Conservation (phyloP, 2,888 invertebrate species). For the Cyaniris semiargus region DNA sequence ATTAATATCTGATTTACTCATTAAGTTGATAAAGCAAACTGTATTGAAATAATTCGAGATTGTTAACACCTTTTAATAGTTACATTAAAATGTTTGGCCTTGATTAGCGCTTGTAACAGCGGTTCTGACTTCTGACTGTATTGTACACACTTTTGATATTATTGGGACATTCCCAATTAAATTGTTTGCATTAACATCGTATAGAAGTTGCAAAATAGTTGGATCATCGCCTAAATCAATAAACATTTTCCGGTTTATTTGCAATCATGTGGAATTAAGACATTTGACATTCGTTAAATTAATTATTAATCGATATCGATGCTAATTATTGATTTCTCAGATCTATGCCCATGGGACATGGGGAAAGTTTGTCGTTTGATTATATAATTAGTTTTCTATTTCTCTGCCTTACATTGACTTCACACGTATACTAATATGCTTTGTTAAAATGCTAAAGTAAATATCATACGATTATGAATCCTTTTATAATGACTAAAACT, state of each 20-base stretch:
- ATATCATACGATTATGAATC: too few relatives aligned
- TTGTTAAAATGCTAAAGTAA: too few relatives aligned
- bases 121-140: conserved; percentile 35
- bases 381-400: too few relatives aligned
- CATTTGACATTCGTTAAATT: neutral
- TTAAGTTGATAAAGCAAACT: conserved; percentile 3
- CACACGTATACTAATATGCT: too few relatives aligned
- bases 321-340: neutral
- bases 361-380: neutral
- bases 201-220: neutral
- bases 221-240: neutral
- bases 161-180: conserved; percentile 4
- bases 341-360: neutral
- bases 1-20: neutral
- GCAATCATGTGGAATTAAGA: neutral
- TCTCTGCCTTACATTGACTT: too few relatives aligned
- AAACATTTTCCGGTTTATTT: conserved; percentile 13
- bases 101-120: conserved; percentile 38
- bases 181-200: neutral
- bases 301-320: neutral
- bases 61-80: conserved; percentile 40
- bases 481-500: too few relatives aligned
- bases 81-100: conserved; percentile 41
- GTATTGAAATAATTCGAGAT: conserved; percentile 26
- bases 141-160: neutral